A percentile compares a stretch with the other conserved stretches of the same genome.
These are phyloP conservation scores for Trachymyrmex cornetzi DNA, from an alignment of 1,140 invertebrate species.

Conservation along the genomic window DNA sequence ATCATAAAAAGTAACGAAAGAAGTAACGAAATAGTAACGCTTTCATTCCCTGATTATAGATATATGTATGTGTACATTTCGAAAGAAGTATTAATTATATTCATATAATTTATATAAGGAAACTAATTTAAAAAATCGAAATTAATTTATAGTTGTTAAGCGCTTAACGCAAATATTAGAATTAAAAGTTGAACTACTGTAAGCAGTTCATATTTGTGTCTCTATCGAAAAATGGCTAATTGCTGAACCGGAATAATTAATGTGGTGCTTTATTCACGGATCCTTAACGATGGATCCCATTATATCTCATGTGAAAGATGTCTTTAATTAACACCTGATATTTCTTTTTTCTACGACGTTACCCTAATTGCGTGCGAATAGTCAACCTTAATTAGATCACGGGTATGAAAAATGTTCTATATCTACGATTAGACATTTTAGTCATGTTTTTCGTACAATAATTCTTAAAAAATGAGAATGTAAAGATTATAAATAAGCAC, in stretches of 20 bases:
- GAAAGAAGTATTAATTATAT: not conserved
- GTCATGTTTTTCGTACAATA: not conserved
- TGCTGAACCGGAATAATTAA: slow-evolving; percentile 39
- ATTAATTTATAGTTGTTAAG: not conserved
- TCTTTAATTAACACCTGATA: slow-evolving; percentile 58
- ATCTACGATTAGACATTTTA: not conserved
- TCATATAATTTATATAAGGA: not conserved
- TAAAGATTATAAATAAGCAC: not conserved
- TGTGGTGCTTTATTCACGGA: slow-evolving; percentile 25
- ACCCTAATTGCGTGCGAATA: slow-evolving; percentile 49
- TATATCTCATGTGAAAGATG: slow-evolving; percentile 34
- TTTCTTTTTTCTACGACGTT: slow-evolving; percentile 42
- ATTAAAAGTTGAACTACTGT: not conserved
- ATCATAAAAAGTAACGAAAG: too few species aligned
- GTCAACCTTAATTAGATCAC: slow-evolving; percentile 24
- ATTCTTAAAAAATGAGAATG: not conserved
- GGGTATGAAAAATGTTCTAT: slow-evolving; percentile 23
- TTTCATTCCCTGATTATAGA: too few species aligned
- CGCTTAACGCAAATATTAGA: not conserved
- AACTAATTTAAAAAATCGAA: not conserved
- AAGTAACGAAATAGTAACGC: too few species aligned
- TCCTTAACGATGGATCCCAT: slow-evolving; percentile 42
- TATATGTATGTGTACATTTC: not conserved
- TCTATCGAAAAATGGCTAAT: slow-evolving; percentile 8
- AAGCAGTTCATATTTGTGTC: slow-evolving; percentile 25